Evolutionary conservation across 2,797 vertebrate species (phyloP), one percentile per base, ranked within the genome.

Genomic region (Mormyrus proboscirostris): DNA sequence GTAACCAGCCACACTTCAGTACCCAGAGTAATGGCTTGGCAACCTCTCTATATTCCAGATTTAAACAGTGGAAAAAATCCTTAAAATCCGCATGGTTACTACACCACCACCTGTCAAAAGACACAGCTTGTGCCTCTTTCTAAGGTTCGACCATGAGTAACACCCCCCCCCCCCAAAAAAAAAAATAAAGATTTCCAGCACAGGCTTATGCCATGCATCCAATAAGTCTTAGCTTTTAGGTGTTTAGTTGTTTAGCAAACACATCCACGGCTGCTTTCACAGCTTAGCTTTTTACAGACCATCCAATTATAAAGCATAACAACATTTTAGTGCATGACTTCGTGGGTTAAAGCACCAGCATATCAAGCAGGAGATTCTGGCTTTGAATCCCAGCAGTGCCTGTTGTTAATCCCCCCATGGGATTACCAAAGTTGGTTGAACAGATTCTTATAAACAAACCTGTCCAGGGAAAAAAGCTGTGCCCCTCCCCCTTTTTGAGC

Each of bases 1-100:
- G 90, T 84, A 87, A 90, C 90, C 88, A 91, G 90, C 89, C 89
- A 87, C 90, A 89, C 88, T 83, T 47, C 90, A 14, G 69, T 90
- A 88, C 86, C 83, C 89, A 53, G 29, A 19, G 33, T 89, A 91
- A 91, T 92, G 82, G 84, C 90, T 29, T 57, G 12, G 85, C 90
- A 85, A 85, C 59, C 83, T 57, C 6, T 38, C 53, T 38, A 51
- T 49, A 69, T 90, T 44, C 88, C 57, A 14, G 87, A 59, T 89
- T 50, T 10, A 88, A 49, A 50, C 22, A 16, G 88, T 88, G 33
- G 3, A 29, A 55, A 55, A 89, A 84, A 29, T 47, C 3, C 44
- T 38, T 57, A 87, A 83, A 91, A 86, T 89, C 88, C 49, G 49
- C 79, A 62, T 55, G 89, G 76, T 89, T 87, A 87, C 41, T 12